Evolutionary conservation across 2,888 invertebrate species (phyloP).

Genomic region (Polietes domitor): DNA sequence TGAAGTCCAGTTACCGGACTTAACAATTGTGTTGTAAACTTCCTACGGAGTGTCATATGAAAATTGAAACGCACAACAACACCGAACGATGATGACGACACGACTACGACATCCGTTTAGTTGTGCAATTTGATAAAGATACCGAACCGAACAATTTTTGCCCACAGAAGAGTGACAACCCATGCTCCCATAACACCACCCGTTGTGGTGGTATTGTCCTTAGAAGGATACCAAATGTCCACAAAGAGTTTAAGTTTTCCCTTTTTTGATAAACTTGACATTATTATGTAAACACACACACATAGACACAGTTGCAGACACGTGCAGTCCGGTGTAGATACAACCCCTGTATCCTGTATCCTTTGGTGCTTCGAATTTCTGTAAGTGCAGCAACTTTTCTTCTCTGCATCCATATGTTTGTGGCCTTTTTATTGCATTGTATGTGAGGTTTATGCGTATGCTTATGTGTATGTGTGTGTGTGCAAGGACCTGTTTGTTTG

Average conservation of each 20-base stretch:
- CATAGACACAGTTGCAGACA: not conserved
- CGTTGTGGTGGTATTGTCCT: not conserved
- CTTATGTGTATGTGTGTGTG: not conserved
- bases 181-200: not conserved
- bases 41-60: conserved; percentile 42
- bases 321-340: not conserved
- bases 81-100: too few relatives aligned
- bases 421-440: not conserved
- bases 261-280: not conserved
- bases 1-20: conserved; percentile 68
- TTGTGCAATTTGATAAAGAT: conserved; percentile 70
- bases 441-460: not conserved
- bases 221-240: conserved; percentile 7
- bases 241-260: conserved; percentile 12
- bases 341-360: not conserved
- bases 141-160: conserved; percentile 42
- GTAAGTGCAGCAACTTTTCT: conserved; percentile 9
- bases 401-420: too few relatives aligned
- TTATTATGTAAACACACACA: not conserved
- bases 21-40: conserved; percentile 67
- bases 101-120: conserved; percentile 62
- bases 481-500: conserved; percentile 10
- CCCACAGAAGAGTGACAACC: conserved; percentile 37
- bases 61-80: conserved; percentile 45
- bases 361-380: not conserved